These are phyloP conservation scores for Archegozetes longisetosus DNA, from an alignment of 1,140 invertebrate species.

Conservation along the genomic window DNA sequence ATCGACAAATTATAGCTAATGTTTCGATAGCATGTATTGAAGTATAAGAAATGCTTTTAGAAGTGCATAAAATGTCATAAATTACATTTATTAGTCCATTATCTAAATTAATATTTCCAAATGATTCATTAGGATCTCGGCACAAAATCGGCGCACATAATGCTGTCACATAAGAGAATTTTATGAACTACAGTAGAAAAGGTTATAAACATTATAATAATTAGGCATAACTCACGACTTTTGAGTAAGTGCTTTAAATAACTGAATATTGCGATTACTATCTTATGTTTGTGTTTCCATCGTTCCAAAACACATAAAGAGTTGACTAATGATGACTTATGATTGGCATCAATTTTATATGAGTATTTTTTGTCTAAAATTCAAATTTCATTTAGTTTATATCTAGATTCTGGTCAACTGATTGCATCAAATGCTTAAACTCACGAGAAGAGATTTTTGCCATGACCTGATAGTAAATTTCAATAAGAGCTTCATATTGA, in stretches of 20 bases:
- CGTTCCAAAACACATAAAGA: neutral
- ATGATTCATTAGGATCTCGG: neutral
- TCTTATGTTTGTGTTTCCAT: neutral
- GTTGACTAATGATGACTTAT: neutral
- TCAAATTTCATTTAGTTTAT: neutral
- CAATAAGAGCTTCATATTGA: neutral
- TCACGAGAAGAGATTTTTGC: neutral
- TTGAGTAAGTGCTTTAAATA: neutral
- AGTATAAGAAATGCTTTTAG: neutral
- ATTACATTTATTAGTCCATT: neutral
- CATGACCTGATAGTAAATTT: neutral
- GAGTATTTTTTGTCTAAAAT: neutral
- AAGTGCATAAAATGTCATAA: neutral
- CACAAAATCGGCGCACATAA: neutral
- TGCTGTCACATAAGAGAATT: too few relatives aligned
- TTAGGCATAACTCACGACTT: neutral
- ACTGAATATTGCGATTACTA: neutral
- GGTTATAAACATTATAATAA: too few relatives aligned
- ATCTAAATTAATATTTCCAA: neutral
- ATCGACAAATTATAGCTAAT: neutral
- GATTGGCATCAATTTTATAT: neutral
- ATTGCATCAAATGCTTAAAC: neutral
- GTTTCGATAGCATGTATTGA: neutral
- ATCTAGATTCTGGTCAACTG: neutral
- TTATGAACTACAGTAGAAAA: too few relatives aligned